Evolutionary conservation across 1,140 invertebrate genomes (phyloP).

Genomic region (Ceratina calcarata): DNA sequence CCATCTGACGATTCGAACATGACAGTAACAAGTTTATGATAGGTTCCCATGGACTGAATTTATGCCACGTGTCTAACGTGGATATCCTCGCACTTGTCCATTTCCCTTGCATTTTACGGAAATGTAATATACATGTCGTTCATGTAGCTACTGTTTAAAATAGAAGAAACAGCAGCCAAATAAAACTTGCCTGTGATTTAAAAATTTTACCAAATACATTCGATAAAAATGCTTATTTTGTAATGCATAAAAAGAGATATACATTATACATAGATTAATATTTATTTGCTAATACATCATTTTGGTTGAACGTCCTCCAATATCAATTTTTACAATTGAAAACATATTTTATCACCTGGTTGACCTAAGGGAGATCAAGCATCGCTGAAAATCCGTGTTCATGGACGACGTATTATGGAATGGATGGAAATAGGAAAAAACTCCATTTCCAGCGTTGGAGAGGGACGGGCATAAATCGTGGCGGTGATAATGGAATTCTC

Average conservation of each 20-base stretch:
- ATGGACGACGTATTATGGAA: not conserved
- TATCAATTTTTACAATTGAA: no score
- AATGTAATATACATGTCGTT: not conserved
- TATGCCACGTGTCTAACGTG: slow-evolving; percentile 36
- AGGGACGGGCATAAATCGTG: slow-evolving; percentile 69
- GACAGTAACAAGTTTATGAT: slow-evolving; percentile 9
- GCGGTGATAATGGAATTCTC: slow-evolving; percentile 78
- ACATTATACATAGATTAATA: no score
- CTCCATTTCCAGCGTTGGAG: slow-evolving; percentile 35
- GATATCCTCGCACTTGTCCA: no score
- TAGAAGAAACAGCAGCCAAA: no score
- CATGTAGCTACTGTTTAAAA: not conserved
- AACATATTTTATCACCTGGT: not conserved
- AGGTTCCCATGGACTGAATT: slow-evolving; percentile 56
- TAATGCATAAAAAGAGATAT: no score
- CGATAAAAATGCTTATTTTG: no score
- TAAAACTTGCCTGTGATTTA: no score
- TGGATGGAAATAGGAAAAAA: slow-evolving; percentile 14
- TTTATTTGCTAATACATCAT: no score
- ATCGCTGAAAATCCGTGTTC: slow-evolving; percentile 10
- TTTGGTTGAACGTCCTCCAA: no score
- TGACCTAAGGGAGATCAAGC: not conserved
- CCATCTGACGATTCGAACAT: slow-evolving; percentile 62
- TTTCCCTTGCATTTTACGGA: not conserved
- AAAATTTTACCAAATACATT: no score